These are phyloP conservation scores for Sarcophilus harrisii DNA, from an alignment of 2,797 vertebrate genomes.

Conservation along the genomic window DNA sequence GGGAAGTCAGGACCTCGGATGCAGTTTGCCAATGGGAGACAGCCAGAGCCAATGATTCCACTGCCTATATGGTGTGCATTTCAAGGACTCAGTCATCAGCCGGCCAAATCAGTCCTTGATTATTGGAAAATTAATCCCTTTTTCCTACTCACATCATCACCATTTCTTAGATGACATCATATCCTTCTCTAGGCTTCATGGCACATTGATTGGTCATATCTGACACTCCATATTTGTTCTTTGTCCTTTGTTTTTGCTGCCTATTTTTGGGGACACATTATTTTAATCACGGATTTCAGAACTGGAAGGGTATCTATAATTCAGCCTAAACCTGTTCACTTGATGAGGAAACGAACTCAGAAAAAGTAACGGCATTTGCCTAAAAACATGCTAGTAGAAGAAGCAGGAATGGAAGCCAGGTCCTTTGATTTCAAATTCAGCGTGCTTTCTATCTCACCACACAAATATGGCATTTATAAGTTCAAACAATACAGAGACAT, in stretches of 20 bases:
- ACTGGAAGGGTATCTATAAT: not conserved
- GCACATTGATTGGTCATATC: not conserved
- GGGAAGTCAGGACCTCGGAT: not conserved
- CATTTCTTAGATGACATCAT: not conserved
- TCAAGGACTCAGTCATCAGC: not conserved
- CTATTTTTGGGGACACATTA: not conserved
- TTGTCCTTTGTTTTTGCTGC: not conserved
- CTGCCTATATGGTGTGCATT: not conserved
- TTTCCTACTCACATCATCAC: not conserved
- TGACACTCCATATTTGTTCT: not conserved
- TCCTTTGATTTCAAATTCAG: not conserved
- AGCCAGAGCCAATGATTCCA: not conserved
- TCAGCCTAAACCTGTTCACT: not conserved
- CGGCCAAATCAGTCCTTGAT: not conserved
- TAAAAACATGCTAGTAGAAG: not conserved
- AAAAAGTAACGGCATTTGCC: not conserved
- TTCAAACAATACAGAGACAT: constrained; percentile 1
- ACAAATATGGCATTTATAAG: not conserved
- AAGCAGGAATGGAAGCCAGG: not conserved
- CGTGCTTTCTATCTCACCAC: not conserved
- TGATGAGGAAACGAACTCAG: not conserved
- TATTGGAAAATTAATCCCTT: not conserved
- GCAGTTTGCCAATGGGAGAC: not conserved
- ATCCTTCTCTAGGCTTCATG: not conserved
- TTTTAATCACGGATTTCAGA: constrained; percentile 15